Percentiles rank a stretch among this genome's conserved stretches.
phyloP scores from a whole-genome alignment of 2,113 vertebrate genomes.

The Acrocephalus kingi region DNA sequence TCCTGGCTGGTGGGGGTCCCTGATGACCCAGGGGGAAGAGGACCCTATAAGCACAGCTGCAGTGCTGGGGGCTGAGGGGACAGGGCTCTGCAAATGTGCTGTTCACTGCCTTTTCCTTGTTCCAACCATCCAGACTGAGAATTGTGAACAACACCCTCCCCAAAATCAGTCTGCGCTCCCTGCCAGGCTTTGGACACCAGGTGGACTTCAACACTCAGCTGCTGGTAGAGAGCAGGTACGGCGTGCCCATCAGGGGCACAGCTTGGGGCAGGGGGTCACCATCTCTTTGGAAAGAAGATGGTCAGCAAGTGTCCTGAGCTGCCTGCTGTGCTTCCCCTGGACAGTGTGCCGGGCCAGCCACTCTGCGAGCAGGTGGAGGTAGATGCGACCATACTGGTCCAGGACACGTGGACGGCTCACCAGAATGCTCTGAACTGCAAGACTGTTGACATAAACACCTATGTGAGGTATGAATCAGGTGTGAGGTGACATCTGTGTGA shows the following conservation, averaged over 20 bases:
- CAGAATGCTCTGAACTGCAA: conserved; percentile 17
- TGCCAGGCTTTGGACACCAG: conserved; percentile 59
- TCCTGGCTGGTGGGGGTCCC: neutral
- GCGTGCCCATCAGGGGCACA: fast-evolving
- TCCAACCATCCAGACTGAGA: conserved; percentile 39
- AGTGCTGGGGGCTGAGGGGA: neutral
- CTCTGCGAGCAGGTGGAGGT: conserved; percentile 45
- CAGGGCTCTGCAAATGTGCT: no score
- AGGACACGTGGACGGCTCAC: neutral
- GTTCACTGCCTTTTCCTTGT: neutral
- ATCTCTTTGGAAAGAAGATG: neutral
- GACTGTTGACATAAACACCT: conserved; percentile 5
- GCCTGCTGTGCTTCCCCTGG: neutral
- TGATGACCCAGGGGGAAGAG: neutral
- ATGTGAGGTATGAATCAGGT: conserved; percentile 17
- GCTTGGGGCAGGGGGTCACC: fast-evolving
- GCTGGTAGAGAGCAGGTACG: conserved; percentile 55
- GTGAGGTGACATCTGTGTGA: neutral
- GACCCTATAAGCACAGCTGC: fast-evolving
- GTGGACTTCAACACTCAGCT: conserved; percentile 65
- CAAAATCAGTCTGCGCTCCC: conserved; percentile 34
- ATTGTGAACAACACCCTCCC: conserved; percentile 61
- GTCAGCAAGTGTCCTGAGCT: neutral
- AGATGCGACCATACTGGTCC: conserved; percentile 11
- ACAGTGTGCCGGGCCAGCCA: neutral